Percentiles rank a stretch among this genome's conserved stretches.
Evolutionary conservation across 1,140 invertebrate genomes (phyloP).

Genomic region (Drosophila parabipectinata): DNA sequence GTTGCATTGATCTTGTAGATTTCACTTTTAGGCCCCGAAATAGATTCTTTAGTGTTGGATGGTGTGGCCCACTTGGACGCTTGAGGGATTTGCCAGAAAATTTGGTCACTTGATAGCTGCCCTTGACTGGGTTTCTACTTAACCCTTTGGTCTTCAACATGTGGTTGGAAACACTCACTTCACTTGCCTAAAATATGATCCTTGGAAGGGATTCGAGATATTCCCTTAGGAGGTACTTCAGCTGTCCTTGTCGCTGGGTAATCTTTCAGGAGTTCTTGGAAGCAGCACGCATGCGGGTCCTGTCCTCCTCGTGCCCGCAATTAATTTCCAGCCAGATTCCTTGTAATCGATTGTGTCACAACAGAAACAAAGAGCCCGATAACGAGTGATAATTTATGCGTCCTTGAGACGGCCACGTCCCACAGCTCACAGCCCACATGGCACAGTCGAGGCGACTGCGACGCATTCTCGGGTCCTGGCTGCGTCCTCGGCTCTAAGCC

Average conservation of each 20-base stretch:
- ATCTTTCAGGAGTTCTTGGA: slow-evolving; percentile 26
- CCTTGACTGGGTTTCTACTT: slow-evolving; percentile 8
- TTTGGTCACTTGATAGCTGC: slow-evolving; percentile 10
- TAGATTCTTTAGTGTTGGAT: slow-evolving; percentile 13
- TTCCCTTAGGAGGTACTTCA: not conserved
- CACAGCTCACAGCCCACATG: not conserved
- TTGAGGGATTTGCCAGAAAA: not conserved
- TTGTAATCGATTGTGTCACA: slow-evolving; percentile 71
- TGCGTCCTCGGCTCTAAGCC: slow-evolving; percentile 21
- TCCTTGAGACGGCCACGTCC: slow-evolving; percentile 7
- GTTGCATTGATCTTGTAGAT: slow-evolving; percentile 52
- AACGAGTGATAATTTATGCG: slow-evolving; percentile 58
- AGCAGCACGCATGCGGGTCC: slow-evolving; percentile 20
- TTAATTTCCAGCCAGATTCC: slow-evolving; percentile 63
- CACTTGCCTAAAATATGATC: too few species aligned
- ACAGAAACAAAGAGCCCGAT: slow-evolving; percentile 43
- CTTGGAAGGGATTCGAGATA: not conserved
- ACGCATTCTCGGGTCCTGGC: slow-evolving; percentile 28
- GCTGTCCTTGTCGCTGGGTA: slow-evolving; percentile 17
- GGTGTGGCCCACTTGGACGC: not conserved
- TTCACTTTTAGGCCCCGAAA: slow-evolving; percentile 39
- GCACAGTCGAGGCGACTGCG: not conserved
- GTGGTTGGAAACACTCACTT: not conserved
- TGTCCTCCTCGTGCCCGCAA: slow-evolving; percentile 37
- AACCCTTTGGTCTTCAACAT: slow-evolving; percentile 2